Conservation (phyloP, 2,888 invertebrate species). For the Yponomeuta evonymella region DNA sequence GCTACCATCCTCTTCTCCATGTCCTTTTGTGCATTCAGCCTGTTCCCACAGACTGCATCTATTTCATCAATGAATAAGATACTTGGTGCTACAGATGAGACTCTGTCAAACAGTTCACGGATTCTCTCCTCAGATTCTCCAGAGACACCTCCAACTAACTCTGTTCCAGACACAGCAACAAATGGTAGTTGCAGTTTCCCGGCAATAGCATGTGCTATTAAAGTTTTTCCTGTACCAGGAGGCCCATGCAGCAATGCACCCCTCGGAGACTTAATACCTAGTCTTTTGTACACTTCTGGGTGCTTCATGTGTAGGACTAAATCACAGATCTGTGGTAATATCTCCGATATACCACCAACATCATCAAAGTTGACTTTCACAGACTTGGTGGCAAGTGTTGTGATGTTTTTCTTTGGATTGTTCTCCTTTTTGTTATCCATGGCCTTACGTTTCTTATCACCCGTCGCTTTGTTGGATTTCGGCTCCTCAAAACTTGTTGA, state of each 20-base stretch:
- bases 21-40: conserved; percentile 92
- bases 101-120: conserved; percentile 92
- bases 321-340: conserved; percentile 82
- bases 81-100: conserved; percentile 84
- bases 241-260: conserved; percentile 97
- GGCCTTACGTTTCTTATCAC: conserved; percentile 57
- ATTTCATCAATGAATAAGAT: conserved; percentile 97
- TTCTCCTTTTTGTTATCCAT: conserved; percentile 41
- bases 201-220: conserved; percentile 88
- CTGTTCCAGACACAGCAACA: conserved; percentile 92
- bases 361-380: conserved; percentile 80
- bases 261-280: conserved; percentile 91
- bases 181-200: conserved; percentile 91
- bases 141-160: conserved; percentile 94
- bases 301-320: conserved; percentile 90
- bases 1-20: conserved; percentile 98
- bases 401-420: conserved; percentile 48
- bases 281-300: conserved; percentile 89
- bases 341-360: conserved; percentile 87
- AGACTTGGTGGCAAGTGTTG: conserved; percentile 50
- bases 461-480: conserved; percentile 42
- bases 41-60: conserved; percentile 94
- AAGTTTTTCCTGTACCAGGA: conserved; percentile 94
- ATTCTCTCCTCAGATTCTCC: conserved; percentile 97
- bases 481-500: conserved; percentile 43